A percentile compares a stretch with the other conserved stretches of the same genome.
These are phyloP conservation scores for Geodia barretti DNA, from an alignment of 37 sponge, comb jelly and placozoan species.

Conservation along the genomic window DNA sequence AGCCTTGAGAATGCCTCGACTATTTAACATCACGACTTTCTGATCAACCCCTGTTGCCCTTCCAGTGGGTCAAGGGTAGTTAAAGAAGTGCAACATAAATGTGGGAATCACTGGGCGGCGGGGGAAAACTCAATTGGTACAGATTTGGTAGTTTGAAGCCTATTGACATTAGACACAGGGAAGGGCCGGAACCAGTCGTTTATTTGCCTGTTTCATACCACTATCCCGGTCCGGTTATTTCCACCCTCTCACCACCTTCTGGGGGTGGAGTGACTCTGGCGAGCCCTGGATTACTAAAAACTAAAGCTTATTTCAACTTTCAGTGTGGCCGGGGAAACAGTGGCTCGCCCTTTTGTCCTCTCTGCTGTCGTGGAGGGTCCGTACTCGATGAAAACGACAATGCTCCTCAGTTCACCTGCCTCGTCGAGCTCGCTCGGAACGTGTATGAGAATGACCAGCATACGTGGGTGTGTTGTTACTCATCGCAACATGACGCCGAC, in stretches of 20 bases:
- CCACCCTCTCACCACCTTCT: background rate
- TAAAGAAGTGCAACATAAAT: background rate
- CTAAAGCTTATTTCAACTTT: background rate
- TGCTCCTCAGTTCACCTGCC: background rate
- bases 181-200: slow-evolving; percentile 25
- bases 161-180: slow-evolving; percentile 14
- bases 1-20: background rate
- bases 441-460: slow-evolving; percentile 16
- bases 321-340: background rate
- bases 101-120: background rate
- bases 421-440: background rate
- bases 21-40: slow-evolving; percentile 23
- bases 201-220: slow-evolving; percentile 6
- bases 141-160: slow-evolving; percentile 18
- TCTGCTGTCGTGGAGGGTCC: slow-evolving; percentile 5
- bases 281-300: slow-evolving; percentile 17
- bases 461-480: background rate
- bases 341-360: slow-evolving; percentile 5
- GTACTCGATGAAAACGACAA: slow-evolving; percentile 31
- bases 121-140: too few relatives aligned
- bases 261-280: background rate
- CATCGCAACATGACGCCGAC: slow-evolving; percentile 31
- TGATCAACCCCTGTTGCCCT: slow-evolving; percentile 7
- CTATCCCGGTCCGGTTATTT: background rate
- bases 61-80: background rate